phyloP scores from a whole-genome alignment of 2,113 vertebrate genomes.

The Hyla sarda region DNA sequence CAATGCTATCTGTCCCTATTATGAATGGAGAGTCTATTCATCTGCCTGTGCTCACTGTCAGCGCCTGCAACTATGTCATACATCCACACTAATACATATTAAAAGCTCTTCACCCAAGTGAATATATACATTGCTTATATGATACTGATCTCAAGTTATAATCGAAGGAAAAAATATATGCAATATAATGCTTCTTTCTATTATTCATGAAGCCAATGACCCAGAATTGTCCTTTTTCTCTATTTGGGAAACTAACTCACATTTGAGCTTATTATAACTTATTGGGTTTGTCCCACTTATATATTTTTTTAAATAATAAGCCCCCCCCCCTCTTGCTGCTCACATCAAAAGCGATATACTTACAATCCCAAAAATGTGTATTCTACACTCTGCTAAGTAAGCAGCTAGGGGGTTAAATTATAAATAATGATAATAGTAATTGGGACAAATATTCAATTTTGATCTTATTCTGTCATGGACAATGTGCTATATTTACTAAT shows the following conservation, averaged over 20 bases:
- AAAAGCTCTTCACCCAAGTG: neutral
- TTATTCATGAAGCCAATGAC: neutral
- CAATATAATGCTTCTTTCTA: neutral
- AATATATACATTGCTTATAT: neutral
- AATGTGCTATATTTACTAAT: neutral
- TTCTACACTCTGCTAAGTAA: too few relatives aligned
- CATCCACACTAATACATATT: conserved; percentile 29
- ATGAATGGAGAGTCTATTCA: conserved; percentile 30
- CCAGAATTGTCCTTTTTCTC: neutral
- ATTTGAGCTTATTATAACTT: neutral
- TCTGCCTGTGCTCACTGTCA: conserved; percentile 26
- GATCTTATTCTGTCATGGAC: neutral
- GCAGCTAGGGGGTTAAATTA: too few relatives aligned
- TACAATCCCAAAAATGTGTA: too few relatives aligned
- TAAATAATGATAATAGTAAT: too few relatives aligned
- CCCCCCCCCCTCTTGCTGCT: too few relatives aligned
- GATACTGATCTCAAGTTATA: neutral
- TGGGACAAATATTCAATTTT: neutral
- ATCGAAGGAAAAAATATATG: neutral
- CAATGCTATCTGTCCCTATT: conserved; percentile 52
- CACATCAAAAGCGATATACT: too few relatives aligned
- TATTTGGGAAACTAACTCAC: neutral
- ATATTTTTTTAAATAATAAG: too few relatives aligned
- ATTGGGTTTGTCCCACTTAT: too few relatives aligned
- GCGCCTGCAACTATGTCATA: conserved; percentile 21